Evolutionary conservation across 2,888 invertebrate genomes (phyloP).

Genomic region (Campoplex nolae): DNA sequence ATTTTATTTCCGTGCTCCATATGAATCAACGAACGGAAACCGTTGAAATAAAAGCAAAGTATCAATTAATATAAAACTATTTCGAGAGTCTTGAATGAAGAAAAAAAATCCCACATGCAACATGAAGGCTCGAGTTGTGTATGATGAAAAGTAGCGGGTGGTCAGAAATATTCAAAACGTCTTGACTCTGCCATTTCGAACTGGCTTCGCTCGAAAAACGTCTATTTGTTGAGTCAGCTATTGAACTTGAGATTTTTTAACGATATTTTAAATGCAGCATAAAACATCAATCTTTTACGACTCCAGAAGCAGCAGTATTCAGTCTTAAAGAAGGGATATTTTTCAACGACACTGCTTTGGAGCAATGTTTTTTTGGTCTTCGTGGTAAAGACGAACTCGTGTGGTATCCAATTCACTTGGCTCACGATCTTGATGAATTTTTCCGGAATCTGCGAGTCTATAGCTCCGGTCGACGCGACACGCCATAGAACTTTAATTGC

Average conservation of each 20-base stretch:
- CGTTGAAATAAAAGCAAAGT: background rate
- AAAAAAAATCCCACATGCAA: background rate
- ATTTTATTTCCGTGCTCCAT: background rate
- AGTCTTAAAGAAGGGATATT: background rate
- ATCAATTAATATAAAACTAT: slow-evolving; percentile 2
- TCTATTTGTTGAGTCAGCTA: background rate
- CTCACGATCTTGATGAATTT: background rate
- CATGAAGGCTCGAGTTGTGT: background rate
- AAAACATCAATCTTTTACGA: background rate
- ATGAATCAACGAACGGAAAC: background rate
- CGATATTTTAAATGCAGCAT: background rate
- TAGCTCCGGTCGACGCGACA: background rate
- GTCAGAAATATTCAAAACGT: background rate
- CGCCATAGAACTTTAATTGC: slow-evolving; percentile 48
- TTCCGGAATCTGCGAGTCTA: slow-evolving; percentile 32
- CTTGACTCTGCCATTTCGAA: background rate
- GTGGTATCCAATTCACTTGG: background rate
- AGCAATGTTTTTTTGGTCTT: background rate
- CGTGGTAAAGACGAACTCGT: background rate
- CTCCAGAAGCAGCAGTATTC: background rate
- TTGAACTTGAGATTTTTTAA: background rate
- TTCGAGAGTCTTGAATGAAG: background rate
- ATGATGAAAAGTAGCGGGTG: slow-evolving; percentile 12
- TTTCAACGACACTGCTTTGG: background rate
- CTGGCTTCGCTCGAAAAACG: background rate